Evolutionary conservation across 1,140 invertebrate genomes (phyloP), one percentile per base, ranked within the genome.

Genomic region (Chymomyza costata): DNA sequence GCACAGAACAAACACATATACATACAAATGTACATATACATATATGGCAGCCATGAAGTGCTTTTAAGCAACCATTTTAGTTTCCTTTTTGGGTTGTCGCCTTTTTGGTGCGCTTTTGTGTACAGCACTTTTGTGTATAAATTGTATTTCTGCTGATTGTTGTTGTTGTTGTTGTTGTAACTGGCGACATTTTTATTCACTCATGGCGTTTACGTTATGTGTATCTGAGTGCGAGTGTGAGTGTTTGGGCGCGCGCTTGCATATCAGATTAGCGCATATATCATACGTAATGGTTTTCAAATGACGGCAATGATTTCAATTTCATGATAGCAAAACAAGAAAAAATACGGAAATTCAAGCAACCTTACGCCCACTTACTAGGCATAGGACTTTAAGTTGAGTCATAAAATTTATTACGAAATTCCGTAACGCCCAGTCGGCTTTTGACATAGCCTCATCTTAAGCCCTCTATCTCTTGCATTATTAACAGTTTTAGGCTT

Each of bases 261-360:
- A 76, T 76, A 76, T 78, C 71, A 64, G 71, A 76, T 76, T 78
- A 66, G 54, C 54, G 71, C 62, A 78, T 76, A 76, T 76, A 76
- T 76, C 71, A 78, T 76, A 66, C 58, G 39, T 76, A 76, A 78
- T 76, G 71, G 71, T 40, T 78, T 59, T 66, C 71, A 66, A 76
- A 76, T 71, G 71, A 71, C 71, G 71, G 66, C 71, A 80, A 78
- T 80, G 66, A 78, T 78, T 78, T 78, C 73, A 67, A 80, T 71
- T 80, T 60, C 35, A 48, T 58, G 71, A 67, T 76, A 70, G n/a
- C n/a, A n/a, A n/a, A n/a, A n/a, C n/a, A n/a, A n/a, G n/a, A n/a
- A 50, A 31, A 19, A 38, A 3, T 25, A 8, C 21, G 21, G 21
- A 25, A 25, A 25, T 25, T 25, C 21, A 25, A 5, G 21, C n/a